Conservation (phyloP, 2,797 vertebrate species). For the Xenentodon cancila region DNA sequence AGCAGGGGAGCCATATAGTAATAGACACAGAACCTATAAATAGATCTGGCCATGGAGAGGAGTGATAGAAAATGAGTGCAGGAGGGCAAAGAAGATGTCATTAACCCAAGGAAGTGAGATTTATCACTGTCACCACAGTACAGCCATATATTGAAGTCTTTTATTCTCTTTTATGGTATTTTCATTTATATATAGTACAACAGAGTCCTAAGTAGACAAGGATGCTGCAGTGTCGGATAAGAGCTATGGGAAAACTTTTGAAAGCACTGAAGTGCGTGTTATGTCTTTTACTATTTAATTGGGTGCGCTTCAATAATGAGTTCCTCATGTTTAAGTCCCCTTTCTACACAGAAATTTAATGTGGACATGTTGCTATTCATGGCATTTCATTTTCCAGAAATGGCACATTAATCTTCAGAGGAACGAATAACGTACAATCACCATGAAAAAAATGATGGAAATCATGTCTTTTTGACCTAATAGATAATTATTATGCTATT, state of each 20-base stretch:
- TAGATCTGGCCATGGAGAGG: constrained; percentile 49
- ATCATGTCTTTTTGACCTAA: constrained; percentile 60
- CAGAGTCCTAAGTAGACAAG: background rate
- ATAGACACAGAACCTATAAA: constrained; percentile 63
- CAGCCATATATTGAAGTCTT: constrained; percentile 37
- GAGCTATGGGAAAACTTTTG: constrained; percentile 2
- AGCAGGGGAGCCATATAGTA: constrained; percentile 37
- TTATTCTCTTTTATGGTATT: constrained; percentile 29
- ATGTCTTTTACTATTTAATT: constrained; percentile 12
- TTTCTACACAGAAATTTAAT: constrained; percentile 5
- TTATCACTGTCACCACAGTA: constrained; percentile 57
- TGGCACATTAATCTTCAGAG: constrained; percentile 55
- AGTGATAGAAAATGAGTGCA: constrained; percentile 57
- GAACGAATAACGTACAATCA: constrained; percentile 41
- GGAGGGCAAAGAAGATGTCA: constrained; percentile 64
- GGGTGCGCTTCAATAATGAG: constrained; percentile 29
- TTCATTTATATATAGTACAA: constrained; percentile 17
- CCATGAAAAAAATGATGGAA: constrained; percentile 64
- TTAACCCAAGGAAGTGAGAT: constrained; percentile 55
- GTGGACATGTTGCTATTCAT: constrained; percentile 41
- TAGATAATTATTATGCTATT: constrained; percentile 62
- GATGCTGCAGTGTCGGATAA: background rate
- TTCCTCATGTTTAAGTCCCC: constrained; percentile 7
- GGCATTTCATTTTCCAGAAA: constrained; percentile 43
- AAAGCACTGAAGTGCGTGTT: constrained; percentile 13